Evolutionary conservation across 2,113 vertebrate genomes (phyloP), one percentile per base, ranked within the genome.

Genomic region (Oncorhynchus keta): DNA sequence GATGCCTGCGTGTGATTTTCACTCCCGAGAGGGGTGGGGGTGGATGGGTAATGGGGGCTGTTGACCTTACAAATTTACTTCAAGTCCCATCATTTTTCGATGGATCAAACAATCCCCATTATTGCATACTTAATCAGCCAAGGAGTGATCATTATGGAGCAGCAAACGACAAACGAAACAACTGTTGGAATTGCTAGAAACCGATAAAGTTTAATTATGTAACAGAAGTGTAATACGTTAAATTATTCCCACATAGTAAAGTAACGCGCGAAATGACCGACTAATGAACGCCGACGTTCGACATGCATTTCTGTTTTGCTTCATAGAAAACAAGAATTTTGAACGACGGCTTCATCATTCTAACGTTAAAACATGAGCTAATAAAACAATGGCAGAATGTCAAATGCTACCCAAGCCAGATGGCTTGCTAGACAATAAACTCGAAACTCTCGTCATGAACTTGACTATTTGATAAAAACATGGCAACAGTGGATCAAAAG

Each of bases 361-460:
- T 22, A 62, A 22, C 16, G 51, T 18, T 5, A 62, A n/a, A 62
- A 62, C 18, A 62, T 62, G 13, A n/a, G 26, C 3, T 1, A 32
- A 16, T 4, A 57, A 74, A 91, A 94, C 93, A 93, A 94, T 92
- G 87, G 86, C 83, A 28, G 79, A 84, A 73, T 80, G 80, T 87
- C 89, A 90, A 90, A 89, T 92, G 90, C 86, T 89, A 91, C 91
- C 88, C 81, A 1, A 81, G 90, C 89, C 90, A 92, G 91, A 91
- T 91, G 90, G 88, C 89, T 85, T 64, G 28, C 75, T 55, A 84
- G 89, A 92, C 93, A 92, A 93, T 92, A 91, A 90, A 90, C 83
- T 86, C 82, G n/a, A 81, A 82, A 68, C 85, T 77, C 80, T 83
- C 65, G 45, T 80, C 81, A 67, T 84, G 91, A 91, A 86, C 86